Conservation (phyloP, 2,797 vertebrate species). For the Phataginus tetradactyla region DNA sequence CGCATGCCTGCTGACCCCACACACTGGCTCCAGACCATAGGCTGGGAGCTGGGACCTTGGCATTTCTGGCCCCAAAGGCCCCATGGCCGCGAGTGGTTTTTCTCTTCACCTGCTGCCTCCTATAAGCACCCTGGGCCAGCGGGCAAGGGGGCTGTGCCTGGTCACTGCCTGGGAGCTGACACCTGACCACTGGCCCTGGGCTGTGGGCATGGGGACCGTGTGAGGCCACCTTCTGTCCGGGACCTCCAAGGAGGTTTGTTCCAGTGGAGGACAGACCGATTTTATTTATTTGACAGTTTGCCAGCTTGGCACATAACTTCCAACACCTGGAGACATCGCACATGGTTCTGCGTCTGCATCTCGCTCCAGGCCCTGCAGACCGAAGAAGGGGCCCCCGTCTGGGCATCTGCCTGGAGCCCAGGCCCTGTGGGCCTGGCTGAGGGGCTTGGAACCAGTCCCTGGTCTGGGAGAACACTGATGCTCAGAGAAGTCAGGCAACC, state of each 20-base stretch:
- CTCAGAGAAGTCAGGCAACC: background rate
- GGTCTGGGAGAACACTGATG: fast-evolving
- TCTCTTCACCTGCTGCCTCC: no score
- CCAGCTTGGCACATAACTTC: background rate
- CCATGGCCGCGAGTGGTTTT: no score
- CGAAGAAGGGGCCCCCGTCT: no score
- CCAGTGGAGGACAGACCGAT: background rate
- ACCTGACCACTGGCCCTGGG: background rate
- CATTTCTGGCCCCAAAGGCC: no score
- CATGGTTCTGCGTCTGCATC: background rate
- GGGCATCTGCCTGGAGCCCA: background rate
- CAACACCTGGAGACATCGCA: background rate
- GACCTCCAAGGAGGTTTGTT: background rate
- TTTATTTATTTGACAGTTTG: background rate
- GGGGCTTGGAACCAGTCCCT: background rate
- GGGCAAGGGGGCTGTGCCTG: no score
- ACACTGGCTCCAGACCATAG: no score
- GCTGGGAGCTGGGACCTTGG: no score
- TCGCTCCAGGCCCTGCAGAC: background rate
- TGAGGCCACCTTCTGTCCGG: background rate
- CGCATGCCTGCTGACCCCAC: no score
- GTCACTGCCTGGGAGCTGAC: background rate
- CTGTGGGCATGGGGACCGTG: background rate
- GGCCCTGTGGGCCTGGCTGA: background rate
- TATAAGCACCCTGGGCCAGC: no score